Evolutionary conservation across 2,888 invertebrate species (phyloP).

Genomic region (Belgica antarctica): DNA sequence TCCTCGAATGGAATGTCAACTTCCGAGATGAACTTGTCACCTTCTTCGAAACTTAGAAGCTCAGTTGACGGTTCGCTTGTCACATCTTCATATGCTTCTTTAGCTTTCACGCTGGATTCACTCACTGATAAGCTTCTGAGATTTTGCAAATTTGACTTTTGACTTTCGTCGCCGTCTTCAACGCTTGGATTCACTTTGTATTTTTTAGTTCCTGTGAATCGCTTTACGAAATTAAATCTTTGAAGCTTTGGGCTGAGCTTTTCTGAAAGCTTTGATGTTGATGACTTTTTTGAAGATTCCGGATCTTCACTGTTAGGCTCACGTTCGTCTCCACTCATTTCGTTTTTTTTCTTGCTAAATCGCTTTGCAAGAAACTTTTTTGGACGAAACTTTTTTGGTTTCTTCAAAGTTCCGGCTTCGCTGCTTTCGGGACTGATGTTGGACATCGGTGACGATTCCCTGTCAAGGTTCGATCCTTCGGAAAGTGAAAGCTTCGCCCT

Average conservation of each 20-base stretch:
- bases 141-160: not conserved
- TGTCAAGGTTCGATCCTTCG: not conserved
- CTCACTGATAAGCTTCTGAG: not conserved
- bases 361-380: slow-evolving; percentile 34
- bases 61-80: not conserved
- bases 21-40: not conserved
- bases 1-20: not conserved
- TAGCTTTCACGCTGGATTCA: slow-evolving; percentile 2
- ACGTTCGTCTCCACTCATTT: not conserved
- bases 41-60: not conserved
- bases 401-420: slow-evolving; percentile 13
- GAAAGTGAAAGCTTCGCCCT: not conserved
- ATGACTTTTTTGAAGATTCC: not conserved
- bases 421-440: not conserved
- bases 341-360: slow-evolving; percentile 4
- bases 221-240: slow-evolving; percentile 11
- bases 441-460: not conserved
- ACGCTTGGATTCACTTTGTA: slow-evolving; percentile 29
- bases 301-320: not conserved
- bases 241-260: slow-evolving; percentile 25
- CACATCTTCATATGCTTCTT: not conserved
- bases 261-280: not conserved
- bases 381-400: slow-evolving; percentile 35
- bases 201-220: slow-evolving; percentile 13
- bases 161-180: not conserved